Evolutionary conservation across 2,113 vertebrate genomes (phyloP), one percentile per base, ranked within the genome.

Genomic region (Dipodomys ordii): DNA sequence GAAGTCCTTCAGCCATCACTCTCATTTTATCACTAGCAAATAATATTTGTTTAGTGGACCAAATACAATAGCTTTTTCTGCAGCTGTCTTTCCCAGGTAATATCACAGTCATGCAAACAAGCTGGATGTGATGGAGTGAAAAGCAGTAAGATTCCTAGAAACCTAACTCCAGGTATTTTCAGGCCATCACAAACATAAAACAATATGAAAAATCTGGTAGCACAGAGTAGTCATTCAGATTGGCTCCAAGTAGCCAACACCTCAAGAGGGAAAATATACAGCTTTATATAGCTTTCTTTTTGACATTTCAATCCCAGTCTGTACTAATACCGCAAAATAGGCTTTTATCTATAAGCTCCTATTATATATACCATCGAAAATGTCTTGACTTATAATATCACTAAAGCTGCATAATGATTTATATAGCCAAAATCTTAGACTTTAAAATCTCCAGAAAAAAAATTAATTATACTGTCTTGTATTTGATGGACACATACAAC

Each of bases 131-230:
- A 77, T 88, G 44, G 32, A 88, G 49, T 68, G 53, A 79, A 90
- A 94, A 87, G 4, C 78, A 95, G 19, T 72, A 72, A 19, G 46
- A 64, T 87, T 76, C 92, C n/a, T 93, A 91, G 73, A 79, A 84
- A 88, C 35, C 60, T 32, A 69, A 23, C 62, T 88, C 74, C 23
- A 53, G 11, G 18, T 76, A 69, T 82, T 69, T 94, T 49, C 16
- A 79, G 65, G 28, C 20, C 4, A 7, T 35, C 30, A 4, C 25
- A 73, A 64, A 87, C n/a, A 64, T 74, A 60, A 68, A 90, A n/a
- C 83, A 74, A 87, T 18, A 80, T 65, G 49, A 20, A 60, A 83
- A 94, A 76, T 25, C 15, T 74, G 53, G 13, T 44, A 46, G 0
- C 10, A 8, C 2, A 49, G 4, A 13, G 39, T 18, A 32, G 46